Evolutionary conservation across 2,888 invertebrate genomes (phyloP), one percentile per base, ranked within the genome.

Genomic region (Orthonevra nobilis): DNA sequence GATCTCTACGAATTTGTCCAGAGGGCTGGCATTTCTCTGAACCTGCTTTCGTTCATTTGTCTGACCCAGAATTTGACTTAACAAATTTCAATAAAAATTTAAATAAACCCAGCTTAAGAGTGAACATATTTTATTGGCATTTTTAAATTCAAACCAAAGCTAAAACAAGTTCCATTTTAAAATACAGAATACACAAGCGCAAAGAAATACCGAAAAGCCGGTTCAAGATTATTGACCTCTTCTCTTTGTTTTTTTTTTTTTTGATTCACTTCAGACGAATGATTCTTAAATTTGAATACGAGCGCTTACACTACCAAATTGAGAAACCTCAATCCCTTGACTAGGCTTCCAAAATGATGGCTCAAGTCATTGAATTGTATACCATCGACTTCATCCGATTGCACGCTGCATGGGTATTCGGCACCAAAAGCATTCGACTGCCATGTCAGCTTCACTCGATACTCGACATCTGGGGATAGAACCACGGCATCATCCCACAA

Each of bases 351-450:
- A 42, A 83, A 83, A 23, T 85, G 83, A 26, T 82, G 83, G 70
- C 84, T 83, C 26, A 82, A 81, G 48, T 89, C 88, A 6, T 82
- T 84, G 52, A 88, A 88, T 14, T 84, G 83, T 34, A 89, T 85
- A 3, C 86, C 86, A 46, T 86, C 85, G 2, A 83, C 85, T 12
- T 83, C 61, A 26, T 85, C 83, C 10, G 88, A 87, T 38, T 85
- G 86, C 20, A 89, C 81, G 64, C 87, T 87, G 30, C 87, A 86
- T 0, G 89, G 89, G 82, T 89, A 89, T 66, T 89, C 89, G 0
- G 87, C 87, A 0, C 87, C 87, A 66, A 83, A 87, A 6, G 86
- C 83, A 28, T 83, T 83, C 9, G 82, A 58, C 26, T 84, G 83
- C 89, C 89, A 89, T 40, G 83, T 82, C 1, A 89, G 52, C 74